A percentile compares a stretch with the other conserved stretches of the same genome.
phyloP scores from a whole-genome alignment of 2,113 vertebrate species.

The Tragelaphus strepsiceros region DNA sequence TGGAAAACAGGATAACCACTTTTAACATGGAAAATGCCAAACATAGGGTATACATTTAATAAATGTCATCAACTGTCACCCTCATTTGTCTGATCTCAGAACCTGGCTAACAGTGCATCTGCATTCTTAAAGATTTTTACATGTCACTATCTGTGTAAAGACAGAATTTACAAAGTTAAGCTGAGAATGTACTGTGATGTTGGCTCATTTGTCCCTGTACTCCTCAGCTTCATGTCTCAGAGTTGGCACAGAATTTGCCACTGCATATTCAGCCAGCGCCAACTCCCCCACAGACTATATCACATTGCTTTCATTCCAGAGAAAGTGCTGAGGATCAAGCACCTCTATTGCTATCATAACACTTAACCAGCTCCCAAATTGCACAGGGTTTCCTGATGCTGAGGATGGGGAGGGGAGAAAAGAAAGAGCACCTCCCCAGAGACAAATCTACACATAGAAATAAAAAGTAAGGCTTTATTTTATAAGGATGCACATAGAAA shows the following conservation, averaged over 20 bases:
- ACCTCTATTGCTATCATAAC: neutral
- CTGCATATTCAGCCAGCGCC: neutral
- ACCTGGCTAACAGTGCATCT: neutral
- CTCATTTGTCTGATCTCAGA: neutral
- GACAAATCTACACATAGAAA: neutral
- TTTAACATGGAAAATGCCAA: neutral
- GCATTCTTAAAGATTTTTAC: neutral
- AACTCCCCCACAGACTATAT: neutral
- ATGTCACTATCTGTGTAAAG: neutral
- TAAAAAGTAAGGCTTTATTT: neutral
- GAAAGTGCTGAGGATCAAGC: neutral
- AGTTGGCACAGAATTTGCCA: neutral
- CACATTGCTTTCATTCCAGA: neutral
- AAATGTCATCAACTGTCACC: no score
- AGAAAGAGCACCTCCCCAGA: neutral
- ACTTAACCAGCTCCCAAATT: neutral
- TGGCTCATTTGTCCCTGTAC: neutral
- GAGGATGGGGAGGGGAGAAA: no score
- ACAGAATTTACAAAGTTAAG: neutral
- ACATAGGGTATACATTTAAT: neutral
- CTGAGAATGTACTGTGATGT: rapidly evolving
- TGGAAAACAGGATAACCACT: neutral
- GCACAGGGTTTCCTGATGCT: neutral
- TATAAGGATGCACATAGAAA: neutral
- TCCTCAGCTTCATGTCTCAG: neutral